Evolutionary conservation across 2,113 vertebrate species (phyloP).

Genomic region (Centropus bengalensis): DNA sequence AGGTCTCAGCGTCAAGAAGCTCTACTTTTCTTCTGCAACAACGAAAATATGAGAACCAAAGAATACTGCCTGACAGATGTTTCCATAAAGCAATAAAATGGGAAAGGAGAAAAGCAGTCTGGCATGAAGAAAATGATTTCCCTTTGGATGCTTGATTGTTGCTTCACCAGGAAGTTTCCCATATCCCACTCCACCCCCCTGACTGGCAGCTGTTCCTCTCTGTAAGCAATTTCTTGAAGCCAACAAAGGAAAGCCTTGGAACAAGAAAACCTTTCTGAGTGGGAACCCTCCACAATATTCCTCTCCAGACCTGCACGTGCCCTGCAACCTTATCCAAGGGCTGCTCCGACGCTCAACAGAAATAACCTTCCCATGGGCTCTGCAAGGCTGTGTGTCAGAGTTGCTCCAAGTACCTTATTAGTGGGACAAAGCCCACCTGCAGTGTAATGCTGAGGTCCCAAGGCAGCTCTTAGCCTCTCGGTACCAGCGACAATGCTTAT

Average conservation of each 20-base stretch:
- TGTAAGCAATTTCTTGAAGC: neutral
- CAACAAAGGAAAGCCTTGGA: neutral
- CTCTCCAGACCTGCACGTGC: fast-evolving
- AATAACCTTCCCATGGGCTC: neutral
- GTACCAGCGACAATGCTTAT: neutral
- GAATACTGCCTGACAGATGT: constrained; percentile 25
- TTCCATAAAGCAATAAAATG: constrained; percentile 39
- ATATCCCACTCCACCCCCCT: neutral
- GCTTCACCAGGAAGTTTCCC: neutral
- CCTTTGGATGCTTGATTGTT: neutral
- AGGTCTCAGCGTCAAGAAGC: neutral
- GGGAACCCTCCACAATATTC: neutral
- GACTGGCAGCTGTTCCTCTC: neutral
- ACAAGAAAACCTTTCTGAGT: neutral
- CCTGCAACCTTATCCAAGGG: neutral
- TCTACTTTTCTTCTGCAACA: constrained; percentile 1
- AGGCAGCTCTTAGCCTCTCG: neutral
- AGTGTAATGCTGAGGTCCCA: neutral
- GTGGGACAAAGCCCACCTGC: neutral
- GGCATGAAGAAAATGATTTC: constrained; percentile 33
- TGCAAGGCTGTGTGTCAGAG: neutral
- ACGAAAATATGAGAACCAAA: constrained; percentile 33
- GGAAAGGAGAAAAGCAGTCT: constrained; percentile 8
- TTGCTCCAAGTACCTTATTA: neutral
- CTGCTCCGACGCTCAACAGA: neutral